phyloP scores from a whole-genome alignment of 2,113 vertebrate genomes.

The Ascaphus truei region DNA sequence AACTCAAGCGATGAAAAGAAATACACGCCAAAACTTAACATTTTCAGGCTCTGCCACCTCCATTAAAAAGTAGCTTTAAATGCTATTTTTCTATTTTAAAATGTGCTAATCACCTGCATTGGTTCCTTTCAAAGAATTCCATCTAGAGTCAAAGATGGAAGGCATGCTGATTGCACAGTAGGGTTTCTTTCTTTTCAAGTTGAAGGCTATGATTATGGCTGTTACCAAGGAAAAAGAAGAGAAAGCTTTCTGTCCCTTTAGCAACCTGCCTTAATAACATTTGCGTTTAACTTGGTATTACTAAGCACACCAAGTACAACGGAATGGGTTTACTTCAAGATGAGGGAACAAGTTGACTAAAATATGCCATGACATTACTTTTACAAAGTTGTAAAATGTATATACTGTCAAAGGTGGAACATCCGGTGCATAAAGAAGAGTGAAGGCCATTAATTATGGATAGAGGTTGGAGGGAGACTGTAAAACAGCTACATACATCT shows the following conservation, averaged over 20 bases:
- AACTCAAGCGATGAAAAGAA: too few species aligned
- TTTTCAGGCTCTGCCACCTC: too few species aligned
- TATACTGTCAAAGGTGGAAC: not conserved
- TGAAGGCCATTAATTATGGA: conserved; percentile 43
- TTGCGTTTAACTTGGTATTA: conserved; percentile 43
- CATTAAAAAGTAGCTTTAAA: conserved; percentile 20
- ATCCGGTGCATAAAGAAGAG: conserved; percentile 34
- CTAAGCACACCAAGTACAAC: conserved; percentile 25
- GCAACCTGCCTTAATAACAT: conserved; percentile 38
- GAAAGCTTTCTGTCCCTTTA: conserved; percentile 38
- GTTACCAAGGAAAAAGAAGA: conserved; percentile 8
- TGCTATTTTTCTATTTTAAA: conserved; percentile 34
- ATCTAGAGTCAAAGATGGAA: conserved; percentile 44
- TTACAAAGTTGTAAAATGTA: not conserved
- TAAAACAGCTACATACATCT: conserved; percentile 20
- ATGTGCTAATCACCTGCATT: conserved; percentile 45
- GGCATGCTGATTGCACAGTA: conserved; percentile 40
- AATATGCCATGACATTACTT: not conserved
- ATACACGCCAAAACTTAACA: too few species aligned
- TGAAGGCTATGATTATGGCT: conserved; percentile 46
- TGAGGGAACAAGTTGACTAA: conserved; percentile 15
- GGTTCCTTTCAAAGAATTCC: conserved; percentile 36
- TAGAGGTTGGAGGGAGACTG: conserved; percentile 25
- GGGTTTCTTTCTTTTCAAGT: conserved; percentile 45
- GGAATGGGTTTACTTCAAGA: conserved; percentile 35